phyloP scores from a whole-genome alignment of 2,797 vertebrate genomes.

The Aldrovandia affinis region DNA sequence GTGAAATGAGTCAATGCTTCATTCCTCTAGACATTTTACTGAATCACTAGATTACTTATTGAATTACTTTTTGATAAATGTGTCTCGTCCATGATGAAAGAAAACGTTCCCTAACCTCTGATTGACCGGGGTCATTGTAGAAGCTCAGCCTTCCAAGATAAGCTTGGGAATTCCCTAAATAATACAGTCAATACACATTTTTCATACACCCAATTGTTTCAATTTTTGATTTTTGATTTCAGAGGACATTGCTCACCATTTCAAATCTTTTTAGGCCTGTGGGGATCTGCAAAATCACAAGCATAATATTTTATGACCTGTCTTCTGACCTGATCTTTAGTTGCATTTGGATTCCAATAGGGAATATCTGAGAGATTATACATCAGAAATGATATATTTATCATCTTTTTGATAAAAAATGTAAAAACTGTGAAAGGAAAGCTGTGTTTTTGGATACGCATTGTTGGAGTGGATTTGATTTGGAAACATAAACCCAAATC shows the following conservation, averaged over 20 bases:
- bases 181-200: too few relatives aligned
- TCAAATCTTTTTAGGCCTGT: not conserved
- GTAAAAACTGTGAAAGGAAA: too few relatives aligned
- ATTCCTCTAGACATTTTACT: not conserved
- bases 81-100: not conserved
- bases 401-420: too few relatives aligned
- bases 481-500: not conserved
- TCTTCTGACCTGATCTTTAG: not conserved
- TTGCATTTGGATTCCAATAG: not conserved
- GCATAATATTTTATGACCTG: not conserved
- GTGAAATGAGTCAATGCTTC: not conserved
- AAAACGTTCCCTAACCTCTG: not conserved
- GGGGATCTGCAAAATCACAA: not conserved
- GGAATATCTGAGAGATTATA: not conserved
- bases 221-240: not conserved
- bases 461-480: too few relatives aligned
- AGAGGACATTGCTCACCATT: constrained; percentile 2
- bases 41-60: not conserved
- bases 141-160: not conserved
- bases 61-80: not conserved
- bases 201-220: too few relatives aligned
- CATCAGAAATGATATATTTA: too few relatives aligned
- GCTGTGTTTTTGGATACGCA: too few relatives aligned
- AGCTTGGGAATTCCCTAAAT: not conserved
- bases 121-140: not conserved